Evolutionary conservation across 2,113 vertebrate genomes (phyloP), one percentile per base, ranked within the genome.

Genomic region (Diadophis punctatus): DNA sequence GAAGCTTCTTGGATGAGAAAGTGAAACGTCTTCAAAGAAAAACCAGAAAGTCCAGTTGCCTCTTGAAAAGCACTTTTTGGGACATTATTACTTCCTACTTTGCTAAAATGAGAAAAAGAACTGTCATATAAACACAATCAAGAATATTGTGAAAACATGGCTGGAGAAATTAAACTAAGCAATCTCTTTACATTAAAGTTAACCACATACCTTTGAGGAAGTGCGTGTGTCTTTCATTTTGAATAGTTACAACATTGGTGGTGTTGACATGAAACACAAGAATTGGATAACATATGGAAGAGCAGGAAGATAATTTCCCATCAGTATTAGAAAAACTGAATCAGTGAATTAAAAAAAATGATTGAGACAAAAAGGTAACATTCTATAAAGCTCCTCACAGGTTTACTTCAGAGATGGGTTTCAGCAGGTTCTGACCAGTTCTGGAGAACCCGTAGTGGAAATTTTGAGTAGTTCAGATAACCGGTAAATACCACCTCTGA

Each of bases 271-370:
- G 25, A 18, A 63, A 48, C 22, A 86, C 51, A 30, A 46, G 20
- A 30, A 51, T 20, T 91, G 53, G 4, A 55, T 51, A n/a, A 46
- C 51, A 56, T 80, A 48, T 48, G 27, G 87, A 88, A 92, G 48
- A 88, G 12, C 63, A 93, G 1, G 0, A 46, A 94, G 84, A 43
- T 92, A 8, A 60, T 63, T 88, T 90, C 68, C 63, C 95, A 91
- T 85, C 88, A 80, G 10, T 93, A 58, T 46, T 91, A 93, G 90
- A 88, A 93, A 93, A 43, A 88, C 7, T 89, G 51, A 85, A 93
- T 90, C 63, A 68, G 48, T 23, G 88, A 1, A 87, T 86, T 14
- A 4, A 18, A 30, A 52, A 85, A 90, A 86, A 84, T 18, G 48
- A 51, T 23, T 84, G 49, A 84, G 10, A 48, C 10, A 74, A 85